These are phyloP conservation scores for Sphaeridia pumilis DNA, from an alignment of 2,888 invertebrate species.

Conservation along the genomic window DNA sequence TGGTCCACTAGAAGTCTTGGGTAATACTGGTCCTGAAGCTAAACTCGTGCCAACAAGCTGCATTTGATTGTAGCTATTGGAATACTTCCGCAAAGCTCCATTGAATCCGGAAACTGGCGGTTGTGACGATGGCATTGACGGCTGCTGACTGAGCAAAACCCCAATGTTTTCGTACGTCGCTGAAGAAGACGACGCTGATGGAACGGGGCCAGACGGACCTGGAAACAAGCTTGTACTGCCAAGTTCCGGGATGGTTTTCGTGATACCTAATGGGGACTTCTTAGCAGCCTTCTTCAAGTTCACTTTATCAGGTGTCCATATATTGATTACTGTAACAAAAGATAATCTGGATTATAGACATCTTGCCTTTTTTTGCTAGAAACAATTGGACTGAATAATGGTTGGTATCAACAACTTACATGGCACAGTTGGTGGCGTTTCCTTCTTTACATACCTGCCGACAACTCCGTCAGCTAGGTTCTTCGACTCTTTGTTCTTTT, in stretches of 20 bases:
- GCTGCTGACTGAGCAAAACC: background rate
- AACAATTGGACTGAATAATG: too few species aligned
- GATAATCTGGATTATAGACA: too few species aligned
- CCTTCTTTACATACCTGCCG: conserved; percentile 91
- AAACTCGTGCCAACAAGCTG: background rate
- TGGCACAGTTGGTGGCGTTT: conserved; percentile 85
- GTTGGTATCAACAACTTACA: conserved; percentile 58
- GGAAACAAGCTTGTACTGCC: too few species aligned
- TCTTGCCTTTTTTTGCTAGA: too few species aligned
- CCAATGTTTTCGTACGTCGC: background rate
- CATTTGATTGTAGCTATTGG: conserved; percentile 1
- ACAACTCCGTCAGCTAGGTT: conserved; percentile 79
- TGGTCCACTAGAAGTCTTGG: conserved; percentile 8
- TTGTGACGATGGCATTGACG: background rate
- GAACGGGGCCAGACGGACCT: background rate
- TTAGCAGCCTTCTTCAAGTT: conserved; percentile 32
- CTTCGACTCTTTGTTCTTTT: conserved; percentile 67
- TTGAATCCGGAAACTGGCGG: background rate
- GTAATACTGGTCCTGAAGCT: background rate
- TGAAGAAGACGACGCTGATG: background rate
- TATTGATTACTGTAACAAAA: conserved; percentile 63
- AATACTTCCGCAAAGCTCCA: background rate
- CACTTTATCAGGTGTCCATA: conserved; percentile 53
- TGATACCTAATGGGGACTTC: conserved; percentile 8
- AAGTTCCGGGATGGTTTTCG: too few species aligned